Evolutionary conservation across 2,888 invertebrate genomes (phyloP), one percentile per base, ranked within the genome.

Genomic region (Lasioglossum marginatum): DNA sequence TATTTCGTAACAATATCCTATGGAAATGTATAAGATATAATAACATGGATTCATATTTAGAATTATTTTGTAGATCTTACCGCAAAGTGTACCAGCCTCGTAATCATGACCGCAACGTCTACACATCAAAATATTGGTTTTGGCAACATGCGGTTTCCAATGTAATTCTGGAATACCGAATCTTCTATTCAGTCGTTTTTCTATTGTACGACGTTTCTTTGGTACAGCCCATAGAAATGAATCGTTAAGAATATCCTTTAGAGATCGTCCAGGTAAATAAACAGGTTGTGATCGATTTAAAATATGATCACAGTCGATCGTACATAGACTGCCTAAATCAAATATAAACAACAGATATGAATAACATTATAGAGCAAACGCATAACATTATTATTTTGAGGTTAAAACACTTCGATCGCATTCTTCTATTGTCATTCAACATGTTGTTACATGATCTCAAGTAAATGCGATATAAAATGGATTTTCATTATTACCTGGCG

Each of bases 151-250:
- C 86, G 97, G 96, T 95, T 98, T 98, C 96, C 96, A 96, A 19
- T 96, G 95, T 94, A 97, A 97, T 0, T 97, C 96, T 0, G 97
- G 97, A 66, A 93, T 88, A 0, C 98, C 98, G 95, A 96, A 98
- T 95, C 97, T 98, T 73, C 98, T 96, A 71, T 96, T 97, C 90
- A 96, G 95, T 84, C 98, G 96, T 93, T 96, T 97, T 93, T 99
- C 99, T 70, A 98, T 89, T 0, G 97, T 96, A 89, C 98, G 96
- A 90, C 99, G 96, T 87, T 96, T 96, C 93, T 97, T 98, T 0
- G 98, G 99, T 2, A 97, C 98, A 75, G 97, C 98, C 96, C 97
- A 97, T 34, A 99, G 94, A 88, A 98, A 96, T 3, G 97, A 97
- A 95, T 98, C 97, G 0, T 97, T 97, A 74, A 97, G 95, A 27